These are phyloP conservation scores for Athene noctua DNA, from an alignment of 2,113 vertebrate species.

Conservation along the genomic window DNA sequence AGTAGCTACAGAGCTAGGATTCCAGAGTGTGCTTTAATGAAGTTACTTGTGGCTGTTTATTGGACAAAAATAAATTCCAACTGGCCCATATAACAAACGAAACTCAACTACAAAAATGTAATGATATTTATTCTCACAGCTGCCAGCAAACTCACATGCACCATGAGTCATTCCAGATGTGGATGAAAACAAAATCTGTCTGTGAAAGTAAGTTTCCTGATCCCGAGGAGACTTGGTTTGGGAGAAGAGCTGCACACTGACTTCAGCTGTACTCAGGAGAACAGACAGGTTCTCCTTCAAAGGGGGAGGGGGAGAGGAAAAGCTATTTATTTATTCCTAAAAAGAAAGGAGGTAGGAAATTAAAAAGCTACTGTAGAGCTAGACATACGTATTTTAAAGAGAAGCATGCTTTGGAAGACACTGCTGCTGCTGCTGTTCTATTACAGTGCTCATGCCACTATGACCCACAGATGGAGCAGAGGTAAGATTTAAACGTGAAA, in stretches of 20 bases:
- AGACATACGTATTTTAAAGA: background rate
- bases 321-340: slow-evolving; percentile 1
- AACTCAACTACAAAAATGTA: slow-evolving; percentile 74
- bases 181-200: slow-evolving; percentile 79
- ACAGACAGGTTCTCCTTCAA: slow-evolving; percentile 20
- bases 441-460: slow-evolving; percentile 65
- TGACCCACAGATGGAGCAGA: slow-evolving; percentile 70
- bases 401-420: slow-evolving; percentile 70
- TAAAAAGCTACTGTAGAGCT: background rate
- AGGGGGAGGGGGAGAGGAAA: slow-evolving; percentile 5
- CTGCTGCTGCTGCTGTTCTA: slow-evolving; percentile 71
- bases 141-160: slow-evolving; percentile 82
- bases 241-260: slow-evolving; percentile 44
- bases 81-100: slow-evolving; percentile 73
- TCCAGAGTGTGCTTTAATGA: slow-evolving; percentile 42
- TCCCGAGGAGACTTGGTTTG: slow-evolving; percentile 69
- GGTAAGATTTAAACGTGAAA: slow-evolving; percentile 71
- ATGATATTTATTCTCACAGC: slow-evolving; percentile 75
- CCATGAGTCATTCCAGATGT: slow-evolving; percentile 84
- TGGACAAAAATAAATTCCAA: slow-evolving; percentile 74
- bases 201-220: slow-evolving; percentile 74
- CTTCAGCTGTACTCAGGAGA: slow-evolving; percentile 43
- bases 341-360: slow-evolving; percentile 7
- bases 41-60: slow-evolving; percentile 66
- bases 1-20: background rate